phyloP scores from a whole-genome alignment of 2,888 invertebrate genomes.

The Dolichopus griseipennis region DNA sequence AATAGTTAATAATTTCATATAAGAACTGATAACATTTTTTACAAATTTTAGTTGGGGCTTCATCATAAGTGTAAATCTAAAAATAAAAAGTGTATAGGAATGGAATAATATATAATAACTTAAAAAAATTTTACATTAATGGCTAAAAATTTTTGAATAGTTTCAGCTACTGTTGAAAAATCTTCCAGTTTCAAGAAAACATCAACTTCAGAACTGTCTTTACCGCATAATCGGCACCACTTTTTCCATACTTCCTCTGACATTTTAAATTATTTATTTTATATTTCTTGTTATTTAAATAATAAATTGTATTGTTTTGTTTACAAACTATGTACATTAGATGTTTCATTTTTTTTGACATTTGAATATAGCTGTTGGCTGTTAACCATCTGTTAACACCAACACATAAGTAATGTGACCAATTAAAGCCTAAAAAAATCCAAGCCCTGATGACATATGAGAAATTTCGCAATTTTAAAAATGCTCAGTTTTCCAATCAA shows the following conservation, averaged over 20 bases:
- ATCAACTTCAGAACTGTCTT: conserved; percentile 4
- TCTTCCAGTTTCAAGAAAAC: neutral
- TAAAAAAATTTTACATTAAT: neutral
- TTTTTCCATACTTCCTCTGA: neutral
- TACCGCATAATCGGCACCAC: conserved; percentile 10
- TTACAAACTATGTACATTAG: too few relatives aligned
- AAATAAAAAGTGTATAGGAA: neutral
- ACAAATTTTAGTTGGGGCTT: conserved; percentile 5
- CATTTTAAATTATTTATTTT: neutral
- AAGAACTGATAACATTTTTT: neutral
- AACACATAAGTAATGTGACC: too few relatives aligned
- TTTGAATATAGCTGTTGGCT: too few relatives aligned
- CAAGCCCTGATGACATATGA: too few relatives aligned
- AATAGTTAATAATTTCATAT: neutral
- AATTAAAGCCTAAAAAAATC: too few relatives aligned
- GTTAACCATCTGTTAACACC: too few relatives aligned
- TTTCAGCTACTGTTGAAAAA: neutral
- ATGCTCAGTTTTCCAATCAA: too few relatives aligned
- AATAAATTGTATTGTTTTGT: too few relatives aligned
- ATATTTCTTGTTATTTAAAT: neutral
- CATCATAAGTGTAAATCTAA: conserved; percentile 7
- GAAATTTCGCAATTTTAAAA: too few relatives aligned
- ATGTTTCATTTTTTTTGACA: too few relatives aligned
- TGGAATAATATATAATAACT: neutral
- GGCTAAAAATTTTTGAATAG: neutral